Base-by-base conservation (phyloP, 2,113 vertebrate genomes). In the Nothobranchius furzeri region DNA sequence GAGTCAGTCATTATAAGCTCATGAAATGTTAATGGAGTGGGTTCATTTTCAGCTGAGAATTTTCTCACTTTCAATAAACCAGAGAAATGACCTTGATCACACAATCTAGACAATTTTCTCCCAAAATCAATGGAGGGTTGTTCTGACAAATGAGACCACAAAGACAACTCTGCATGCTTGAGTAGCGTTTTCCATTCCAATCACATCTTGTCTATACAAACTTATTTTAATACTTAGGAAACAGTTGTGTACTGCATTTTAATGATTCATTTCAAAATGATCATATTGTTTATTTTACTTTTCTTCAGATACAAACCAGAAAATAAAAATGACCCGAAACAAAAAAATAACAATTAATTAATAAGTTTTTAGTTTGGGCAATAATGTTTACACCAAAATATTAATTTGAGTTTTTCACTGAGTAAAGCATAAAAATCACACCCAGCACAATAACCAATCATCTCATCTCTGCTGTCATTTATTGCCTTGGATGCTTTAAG, bases 11-110 rank as follows among this genome's bases (percentile, higher is more conserved):
- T 91, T 87, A 90, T 82, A 60, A 71, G 73, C 77, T 89, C 79
- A 89, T 90, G 85, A 89, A 91, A 87, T 82, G 57, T 61, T 87
- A 85, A 90, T 88, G 68, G 49, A 14, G 49, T 36, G 60, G 57
- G 64, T 46, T 60, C 56, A 68, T 82, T 87, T 83, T 75, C 64
- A 66, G 66, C 30, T 57, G 36, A 73, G 70, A 52, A 81, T 81
- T 82, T 57, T 77, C 75, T 78, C 68, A 65, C 60, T 73, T 81
- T 73, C 82, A 88, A 81, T 87, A 87, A 89, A 78, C 68, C 58
- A 62, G 3, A 24, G 37, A 54, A 75, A 68, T 85, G 82, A 90
- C 90, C 88, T 91, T 91, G 85, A 81, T 75, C 66, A 61, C 75
- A 79, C 46, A 64, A 70, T 59, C 46, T 12, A 74, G 76, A 89